Evolutionary conservation across 2,888 invertebrate species (phyloP).

Genomic region (Clunio marinus): DNA sequence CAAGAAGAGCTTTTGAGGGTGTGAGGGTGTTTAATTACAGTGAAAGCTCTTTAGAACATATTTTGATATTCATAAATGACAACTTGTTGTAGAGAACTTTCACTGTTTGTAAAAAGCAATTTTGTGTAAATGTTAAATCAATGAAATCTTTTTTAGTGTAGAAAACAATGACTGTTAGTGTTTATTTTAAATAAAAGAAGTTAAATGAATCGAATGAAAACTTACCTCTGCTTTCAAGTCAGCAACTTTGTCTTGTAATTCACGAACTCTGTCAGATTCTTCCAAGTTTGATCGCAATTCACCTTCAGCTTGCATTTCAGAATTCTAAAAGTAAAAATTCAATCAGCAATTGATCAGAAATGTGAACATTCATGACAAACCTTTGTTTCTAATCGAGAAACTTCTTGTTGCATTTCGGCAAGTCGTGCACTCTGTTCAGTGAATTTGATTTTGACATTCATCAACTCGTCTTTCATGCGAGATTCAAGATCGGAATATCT

Average conservation of each 20-base stretch:
- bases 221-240: conserved; percentile 91
- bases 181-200: background rate
- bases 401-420: conserved; percentile 88
- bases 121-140: conserved; percentile 9
- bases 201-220: conserved; percentile 35
- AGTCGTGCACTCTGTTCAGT: conserved; percentile 92
- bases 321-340: conserved; percentile 62
- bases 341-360: conserved; percentile 34
- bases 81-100: too few species aligned
- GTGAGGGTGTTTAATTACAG: too few species aligned
- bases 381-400: conserved; percentile 88
- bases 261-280: conserved; percentile 80
- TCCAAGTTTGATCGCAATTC: conserved; percentile 82
- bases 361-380: conserved; percentile 51
- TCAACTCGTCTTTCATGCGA: conserved; percentile 75
- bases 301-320: conserved; percentile 90
- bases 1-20: too few species aligned
- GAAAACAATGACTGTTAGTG: background rate
- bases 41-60: too few species aligned
- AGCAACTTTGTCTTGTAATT: conserved; percentile 87
- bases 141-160: background rate
- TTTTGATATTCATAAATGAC: too few species aligned
- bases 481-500: conserved; percentile 53
- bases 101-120: too few species aligned
- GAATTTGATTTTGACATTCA: conserved; percentile 90